These are phyloP conservation scores for Drosophila ambigua DNA, from an alignment of 1,140 invertebrate genomes.

Conservation along the genomic window DNA sequence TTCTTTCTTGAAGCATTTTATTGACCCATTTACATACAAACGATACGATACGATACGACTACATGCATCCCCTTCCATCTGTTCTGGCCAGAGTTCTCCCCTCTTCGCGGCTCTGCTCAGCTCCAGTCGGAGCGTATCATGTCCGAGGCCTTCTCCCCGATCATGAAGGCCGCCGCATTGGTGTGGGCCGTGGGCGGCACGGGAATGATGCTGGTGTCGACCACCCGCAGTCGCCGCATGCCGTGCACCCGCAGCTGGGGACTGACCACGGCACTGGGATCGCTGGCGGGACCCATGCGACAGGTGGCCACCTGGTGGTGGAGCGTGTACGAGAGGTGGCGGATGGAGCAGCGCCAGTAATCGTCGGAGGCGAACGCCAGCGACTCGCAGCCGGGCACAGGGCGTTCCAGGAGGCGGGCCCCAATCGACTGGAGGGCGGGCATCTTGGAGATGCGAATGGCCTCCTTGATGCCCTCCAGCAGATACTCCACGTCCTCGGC, in stretches of 20 bases:
- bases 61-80: too few relatives aligned
- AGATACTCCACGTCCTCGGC: constrained; percentile 87
- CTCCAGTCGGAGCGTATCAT: constrained; percentile 88
- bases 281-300: constrained; percentile 90
- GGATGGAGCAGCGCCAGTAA: constrained; percentile 90
- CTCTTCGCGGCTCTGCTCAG: not conserved
- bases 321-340: constrained; percentile 86
- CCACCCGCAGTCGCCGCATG: constrained; percentile 88
- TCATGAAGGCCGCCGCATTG: constrained; percentile 91
- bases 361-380: constrained; percentile 86
- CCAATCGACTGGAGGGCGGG: constrained; percentile 86
- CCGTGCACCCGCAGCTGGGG: constrained; percentile 90
- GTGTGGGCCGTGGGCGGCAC: constrained; percentile 88
- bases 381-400: constrained; percentile 86
- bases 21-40: constrained; percentile 60
- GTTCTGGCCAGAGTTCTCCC: too few relatives aligned
- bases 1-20: constrained; percentile 50
- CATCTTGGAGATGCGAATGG: constrained; percentile 86
- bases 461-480: constrained; percentile 88
- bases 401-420: constrained; percentile 84
- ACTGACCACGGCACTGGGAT: constrained; percentile 90
- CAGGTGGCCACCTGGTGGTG: constrained; percentile 90
- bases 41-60: too few relatives aligned
- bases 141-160: constrained; percentile 94
- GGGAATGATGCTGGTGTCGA: constrained; percentile 91